Evolutionary conservation across 1,140 invertebrate species (phyloP), one percentile per base, ranked within the genome.

Genomic region (Probaryconus sp.): DNA sequence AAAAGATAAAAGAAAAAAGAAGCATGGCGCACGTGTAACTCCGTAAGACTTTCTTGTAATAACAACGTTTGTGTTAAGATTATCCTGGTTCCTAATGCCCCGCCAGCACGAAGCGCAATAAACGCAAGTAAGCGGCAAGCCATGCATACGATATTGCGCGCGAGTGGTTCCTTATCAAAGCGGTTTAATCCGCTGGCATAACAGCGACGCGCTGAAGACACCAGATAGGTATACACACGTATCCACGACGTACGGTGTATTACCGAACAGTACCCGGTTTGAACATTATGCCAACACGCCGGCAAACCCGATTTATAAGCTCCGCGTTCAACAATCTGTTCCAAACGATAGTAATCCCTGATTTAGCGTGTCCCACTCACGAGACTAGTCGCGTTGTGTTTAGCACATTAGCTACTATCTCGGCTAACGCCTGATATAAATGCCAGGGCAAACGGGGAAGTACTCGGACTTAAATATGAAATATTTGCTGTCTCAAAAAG

Each of bases 121-220:
- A 5, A 24, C 10, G 37, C 40, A 58, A 33, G 16, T 6, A 38
- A 28, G 31, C 31, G 17, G 31, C 30, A 60, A 60, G 30, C 26
- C 7, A 14, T 38, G 56, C 30, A 38, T 21, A 11, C 30, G 33
- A 48, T 60, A 60, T 48, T 60, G 56, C 21, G 13, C 33, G 14
- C 33, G 33, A 60, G 31, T 17, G 56, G 56, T 48, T 60, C 33
- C 56, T 60, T 60, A 60, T 60, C 56, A 56, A 56, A 43, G 53
- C 53, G 38, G 1, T 38, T 60, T 47, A 60, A 60, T 48, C 43
- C 56, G 24, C 16, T 38, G 13, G 35, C 50, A 55, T 40, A 55
- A 55, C 35, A 55, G 18, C 50, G 28, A 20, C 45, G 45, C 28
- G 21, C 35, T 5, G 18, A 60, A 60, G 56, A 48, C 33, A 33